phyloP scores from a whole-genome alignment of 2,113 vertebrate genomes.

The Brachirus orientalis region DNA sequence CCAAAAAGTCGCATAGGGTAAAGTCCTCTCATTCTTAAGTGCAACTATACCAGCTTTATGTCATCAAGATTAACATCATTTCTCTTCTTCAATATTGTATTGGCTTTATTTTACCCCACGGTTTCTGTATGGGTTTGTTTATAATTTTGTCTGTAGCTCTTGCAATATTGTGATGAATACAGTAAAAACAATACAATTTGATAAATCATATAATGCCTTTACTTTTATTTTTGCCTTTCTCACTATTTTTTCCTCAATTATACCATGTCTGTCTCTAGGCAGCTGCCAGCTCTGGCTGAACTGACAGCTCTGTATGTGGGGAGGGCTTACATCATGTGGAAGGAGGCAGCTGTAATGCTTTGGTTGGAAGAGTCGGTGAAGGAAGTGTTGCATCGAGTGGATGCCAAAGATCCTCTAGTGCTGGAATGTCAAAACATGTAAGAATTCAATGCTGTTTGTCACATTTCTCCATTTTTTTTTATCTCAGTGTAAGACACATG shows the following conservation, averaged over 20 bases:
- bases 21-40: background rate
- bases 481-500: no score
- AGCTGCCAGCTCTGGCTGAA: conserved; percentile 88
- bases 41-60: no score
- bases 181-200: no score
- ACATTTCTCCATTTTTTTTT: background rate
- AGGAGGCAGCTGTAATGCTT: conserved; percentile 87
- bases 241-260: background rate
- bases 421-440: conserved; percentile 90
- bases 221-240: background rate
- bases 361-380: conserved; percentile 92
- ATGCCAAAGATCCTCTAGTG: conserved; percentile 83
- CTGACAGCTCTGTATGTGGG: conserved; percentile 91
- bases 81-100: no score
- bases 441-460: conserved; percentile 39
- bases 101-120: no score
- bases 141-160: no score
- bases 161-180: no score
- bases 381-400: conserved; percentile 85
- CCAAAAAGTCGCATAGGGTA: conserved; percentile 89
- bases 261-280: conserved; percentile 74
- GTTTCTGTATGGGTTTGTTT: no score
- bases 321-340: conserved; percentile 89
- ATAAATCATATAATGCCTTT: no score
- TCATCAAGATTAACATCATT: no score